Evolutionary conservation across 2,888 invertebrate species (phyloP), one percentile per base, ranked within the genome.

Genomic region (Melipona beecheii): DNA sequence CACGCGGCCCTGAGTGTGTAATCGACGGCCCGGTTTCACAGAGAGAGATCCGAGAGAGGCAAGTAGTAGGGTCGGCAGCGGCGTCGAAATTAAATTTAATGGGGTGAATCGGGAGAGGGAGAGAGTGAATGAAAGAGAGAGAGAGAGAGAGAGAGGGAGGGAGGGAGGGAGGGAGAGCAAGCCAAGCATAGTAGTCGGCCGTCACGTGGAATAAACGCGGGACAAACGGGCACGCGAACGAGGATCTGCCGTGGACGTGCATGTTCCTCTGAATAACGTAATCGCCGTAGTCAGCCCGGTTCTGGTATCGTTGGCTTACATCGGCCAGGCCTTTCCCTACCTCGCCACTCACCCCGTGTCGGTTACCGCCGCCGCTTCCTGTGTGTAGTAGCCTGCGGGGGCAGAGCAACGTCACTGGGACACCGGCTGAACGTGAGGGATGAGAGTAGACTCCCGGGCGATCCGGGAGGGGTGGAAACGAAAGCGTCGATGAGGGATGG

Each of bases 31-130:
- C 82, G 64, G 88, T 87, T 82, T 77, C 86, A 43, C 43, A 68
- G 75, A 77, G 87, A 68, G 75, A 78, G 87, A 87, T 82, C 75
- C 70, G 75, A 15, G 75, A 15, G 75, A 15, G 36, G 62, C 60
- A 62, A 75, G 81, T 62, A 75, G 77, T 62, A 75, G 77, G 79
- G 82, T 73, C 69, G 82, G 70, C 31, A 60, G 64, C 17, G 72
- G 74, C 81, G 70, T 76, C 81, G 92, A 91, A 93, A 93, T 93
- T 92, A 93, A 93, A 93, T 93, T 93, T 93, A 93, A 93, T 93
- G 92, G 93, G 90, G 91, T 91, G 93, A 93, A 93, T 93, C 93
- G 92, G 92, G 92, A 89, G 92, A 89, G 64, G 19, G 17, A 19
- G 60, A 19, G 21, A 31, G 62, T 11, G 43, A 43, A 43, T 9